Evolutionary conservation across 1,140 invertebrate genomes (phyloP).

Genomic region (Drosophila nikananu): DNA sequence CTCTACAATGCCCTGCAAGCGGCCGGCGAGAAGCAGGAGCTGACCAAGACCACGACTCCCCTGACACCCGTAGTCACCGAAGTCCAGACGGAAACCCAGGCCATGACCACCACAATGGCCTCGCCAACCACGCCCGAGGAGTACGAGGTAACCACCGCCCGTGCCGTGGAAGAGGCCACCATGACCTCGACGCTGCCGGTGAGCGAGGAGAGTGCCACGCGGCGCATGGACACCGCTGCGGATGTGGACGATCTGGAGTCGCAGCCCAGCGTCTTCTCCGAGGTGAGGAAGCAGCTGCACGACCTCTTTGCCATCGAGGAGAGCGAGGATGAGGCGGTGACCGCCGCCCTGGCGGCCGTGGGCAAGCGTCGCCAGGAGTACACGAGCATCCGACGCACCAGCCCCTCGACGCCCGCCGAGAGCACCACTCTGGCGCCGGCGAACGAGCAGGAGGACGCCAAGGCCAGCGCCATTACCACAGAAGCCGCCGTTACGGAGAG

Average conservation of each 20-base stretch:
- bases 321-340: slow-evolving; percentile 72
- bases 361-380: slow-evolving; percentile 85
- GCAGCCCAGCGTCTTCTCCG: slow-evolving; percentile 82
- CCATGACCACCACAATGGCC: slow-evolving; percentile 53
- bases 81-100: slow-evolving; percentile 16
- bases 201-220: slow-evolving; percentile 70
- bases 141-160: slow-evolving; percentile 65
- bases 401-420: slow-evolving; percentile 54
- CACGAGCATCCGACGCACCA: slow-evolving; percentile 72
- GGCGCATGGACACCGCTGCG: slow-evolving; percentile 74
- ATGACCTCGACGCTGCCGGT: slow-evolving; percentile 59
- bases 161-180: slow-evolving; percentile 51
- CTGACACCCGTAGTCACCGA: slow-evolving; percentile 55
- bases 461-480: slow-evolving; percentile 51
- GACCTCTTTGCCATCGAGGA: slow-evolving; percentile 82
- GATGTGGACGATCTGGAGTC: slow-evolving; percentile 78
- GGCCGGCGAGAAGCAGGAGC: slow-evolving; percentile 42
- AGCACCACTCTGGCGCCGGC: slow-evolving; percentile 51
- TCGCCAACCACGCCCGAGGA: slow-evolving; percentile 60
- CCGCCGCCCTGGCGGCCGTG: slow-evolving; percentile 59
- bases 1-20: slow-evolving; percentile 70
- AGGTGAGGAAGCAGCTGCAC: slow-evolving; percentile 79
- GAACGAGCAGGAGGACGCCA: slow-evolving; percentile 25
- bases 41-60: slow-evolving; percentile 62
- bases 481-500: slow-evolving; percentile 59